Base-by-base conservation (phyloP, 35 echinoderm and acorn worm species). In the Heliocidaris tuberculata region DNA sequence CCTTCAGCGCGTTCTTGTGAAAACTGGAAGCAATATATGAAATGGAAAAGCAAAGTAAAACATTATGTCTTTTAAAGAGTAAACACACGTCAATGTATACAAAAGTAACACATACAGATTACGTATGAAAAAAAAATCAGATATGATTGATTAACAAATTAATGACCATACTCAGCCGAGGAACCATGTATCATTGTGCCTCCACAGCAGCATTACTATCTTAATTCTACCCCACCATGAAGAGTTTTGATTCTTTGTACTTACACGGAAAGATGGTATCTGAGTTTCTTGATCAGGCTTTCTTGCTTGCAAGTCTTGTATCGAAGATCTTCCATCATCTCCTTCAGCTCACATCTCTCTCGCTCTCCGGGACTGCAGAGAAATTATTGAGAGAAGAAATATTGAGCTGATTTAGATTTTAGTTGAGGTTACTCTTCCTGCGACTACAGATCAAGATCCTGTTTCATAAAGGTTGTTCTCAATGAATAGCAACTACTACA, bases 241-340 rank as follows among this genome's bases (percentile, higher is more conserved):
- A 29, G 48, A 7, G 50, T 24, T 10, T 30, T 56, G 0, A 92
- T 50, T 11, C 2, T 9, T 56, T 27, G 50, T 30, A 93, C 91
- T 93, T 59, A 93, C 91, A 49, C 47, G 16, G 91, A 50, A 0
- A 93, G 48, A 16, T 93, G 49, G 50, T 93, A 93, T 59, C 91
- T 32, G 29, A 93, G 91, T 31, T 93, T 93, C 91, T 93, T 93
- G 17, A 93, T 31, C 91, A 93, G 11, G 3, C 31, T 49, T 31
- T 50, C 48, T 56, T 7, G 91, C 27, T n/a, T 49, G 16, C 48
- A 50, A 48, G 24, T 93, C 50, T 93, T 24, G 50, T 17, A 93
- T 30, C 47, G 16, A 30, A 56, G 47, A 59, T 32, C 91, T 0
- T 49, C 49, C 0, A 56, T 59, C 31, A 48, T 29, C 50, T 93